Evolutionary conservation across 2,797 vertebrate species (phyloP).

Genomic region (Eospalax fontanierii): DNA sequence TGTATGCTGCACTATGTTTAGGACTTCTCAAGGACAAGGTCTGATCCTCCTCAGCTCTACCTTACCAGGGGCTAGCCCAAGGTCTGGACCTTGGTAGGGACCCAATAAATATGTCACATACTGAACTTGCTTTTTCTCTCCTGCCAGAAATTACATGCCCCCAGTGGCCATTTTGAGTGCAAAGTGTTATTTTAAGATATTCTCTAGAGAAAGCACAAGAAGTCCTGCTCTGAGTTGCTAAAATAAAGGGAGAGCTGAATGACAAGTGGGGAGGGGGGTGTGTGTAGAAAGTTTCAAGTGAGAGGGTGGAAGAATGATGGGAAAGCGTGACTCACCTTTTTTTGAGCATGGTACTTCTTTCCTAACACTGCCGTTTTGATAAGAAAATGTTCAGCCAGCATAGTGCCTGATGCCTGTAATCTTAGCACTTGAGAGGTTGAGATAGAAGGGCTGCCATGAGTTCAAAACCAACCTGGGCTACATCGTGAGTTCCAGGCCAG

Average conservation of each 20-base stretch:
- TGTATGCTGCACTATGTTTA: neutral
- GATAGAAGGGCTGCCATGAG: neutral
- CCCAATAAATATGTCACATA: slow-evolving; percentile 1
- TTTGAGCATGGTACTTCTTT: slow-evolving; percentile 40
- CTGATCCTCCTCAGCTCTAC: slow-evolving; percentile 18
- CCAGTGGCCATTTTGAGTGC: slow-evolving; percentile 72
- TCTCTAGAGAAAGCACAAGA: slow-evolving; percentile 65
- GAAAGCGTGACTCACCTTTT: slow-evolving; percentile 2
- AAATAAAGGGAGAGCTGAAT: slow-evolving; percentile 25
- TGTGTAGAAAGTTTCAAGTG: slow-evolving; percentile 47
- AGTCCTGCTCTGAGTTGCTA: neutral
- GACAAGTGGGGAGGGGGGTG: neutral
- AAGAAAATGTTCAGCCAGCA: neutral
- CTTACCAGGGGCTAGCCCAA: neutral
- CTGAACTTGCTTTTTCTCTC: slow-evolving; percentile 7
- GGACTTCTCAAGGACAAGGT: slow-evolving; percentile 11
- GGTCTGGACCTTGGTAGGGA: neutral
- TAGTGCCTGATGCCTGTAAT: no score
- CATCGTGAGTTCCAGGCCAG: neutral
- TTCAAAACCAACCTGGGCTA: neutral
- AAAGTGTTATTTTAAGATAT: slow-evolving; percentile 75
- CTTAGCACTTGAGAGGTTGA: neutral
- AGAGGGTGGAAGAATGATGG: neutral
- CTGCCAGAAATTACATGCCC: slow-evolving; percentile 68
- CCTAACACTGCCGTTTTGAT: neutral